Base-by-base conservation (phyloP, 2,797 vertebrate species). In the Lepilemur ruficaudatus region DNA sequence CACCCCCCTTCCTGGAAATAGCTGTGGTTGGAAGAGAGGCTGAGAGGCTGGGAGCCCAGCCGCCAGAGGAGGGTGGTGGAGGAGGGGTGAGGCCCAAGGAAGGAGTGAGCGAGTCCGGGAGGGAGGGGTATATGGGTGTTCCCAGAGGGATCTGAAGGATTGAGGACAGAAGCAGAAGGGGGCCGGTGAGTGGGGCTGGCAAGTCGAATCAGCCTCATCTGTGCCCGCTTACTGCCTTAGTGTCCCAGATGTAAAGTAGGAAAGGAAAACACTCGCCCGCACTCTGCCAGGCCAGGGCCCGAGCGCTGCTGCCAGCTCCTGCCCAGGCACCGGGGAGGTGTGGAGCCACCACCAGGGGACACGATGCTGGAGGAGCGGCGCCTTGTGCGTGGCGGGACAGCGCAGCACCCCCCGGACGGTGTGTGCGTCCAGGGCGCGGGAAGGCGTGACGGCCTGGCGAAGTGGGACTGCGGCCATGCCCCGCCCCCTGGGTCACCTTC, bases 1-100 rank as follows among this genome's bases (percentile, higher is more conserved):
- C 92, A 48, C 80, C 95, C 96, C 95, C 94, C 96, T 96, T 97
- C 97, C 93, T 95, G 87, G 95, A 97, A 96, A 92, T 97, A 98
- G 98, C 92, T 97, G 95, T 96, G 96, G 96, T 96, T 98, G 95
- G 96, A 82, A 67, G 55, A 63, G 83, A 84, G 93, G 92, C 94
- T 75, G 61, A 63, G 83, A 83, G 92, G 92, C 94, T 72, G 94
- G 91, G 89, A 97, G 96, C 84, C 57, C 15, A 23, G 95, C 79
- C 46, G 86, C 81, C 46, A 57, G 23, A 25, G 55, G 55, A 57
- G 55, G 55, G 55, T 57, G 55, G 55, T 32, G 38, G 91, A 93
- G 89, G 93, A 94, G 95, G 72, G 90, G 73, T 76, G 96, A 96
- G 96, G 87, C 93, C 78, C 87, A 32, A 80, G 52, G 94, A 96